Percentiles rank a stretch among this genome's conserved stretches.
Conservation (phyloP, 2,113 vertebrate species). For the Platichthys flesus region DNA sequence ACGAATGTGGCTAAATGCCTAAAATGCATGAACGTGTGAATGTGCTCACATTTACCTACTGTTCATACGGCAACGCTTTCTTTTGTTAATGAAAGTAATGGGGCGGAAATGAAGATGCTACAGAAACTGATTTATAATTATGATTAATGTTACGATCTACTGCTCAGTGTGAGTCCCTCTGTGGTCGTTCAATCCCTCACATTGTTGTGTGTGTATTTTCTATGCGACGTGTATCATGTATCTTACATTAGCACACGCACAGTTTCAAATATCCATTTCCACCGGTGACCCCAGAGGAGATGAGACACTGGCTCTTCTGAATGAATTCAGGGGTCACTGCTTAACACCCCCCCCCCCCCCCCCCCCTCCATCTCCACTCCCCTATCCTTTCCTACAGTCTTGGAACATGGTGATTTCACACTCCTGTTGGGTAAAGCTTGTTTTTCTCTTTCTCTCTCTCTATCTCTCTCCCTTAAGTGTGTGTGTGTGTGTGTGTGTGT, state of each 20-base stretch:
- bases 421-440: conserved; percentile 76
- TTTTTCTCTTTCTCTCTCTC: conserved; percentile 47
- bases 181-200: neutral
- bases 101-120: neutral
- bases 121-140: conserved; percentile 8
- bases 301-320: conserved; percentile 52
- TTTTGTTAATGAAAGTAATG: neutral
- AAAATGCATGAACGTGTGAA: neutral
- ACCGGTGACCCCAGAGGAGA: conserved; percentile 28
- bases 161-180: neutral
- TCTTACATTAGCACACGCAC: too few relatives aligned
- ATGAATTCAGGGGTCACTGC: conserved; percentile 60
- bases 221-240: conserved; percentile 3
- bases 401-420: conserved; percentile 82
- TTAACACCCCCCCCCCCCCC: conserved; percentile 34
- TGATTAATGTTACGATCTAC: neutral
- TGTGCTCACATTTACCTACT: neutral
- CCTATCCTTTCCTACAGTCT: conserved; percentile 23
- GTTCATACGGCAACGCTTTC: neutral
- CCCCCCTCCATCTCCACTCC: neutral
- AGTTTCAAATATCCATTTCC: conserved; percentile 50
- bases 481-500: conserved; percentile 50
- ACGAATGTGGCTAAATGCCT: neutral
- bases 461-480: too few relatives aligned
- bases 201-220: conserved; percentile 14